Percentiles rank a stretch among this genome's conserved stretches.
phyloP scores from a whole-genome alignment of 2,888 invertebrate species.

The Cloeon dipterum region DNA sequence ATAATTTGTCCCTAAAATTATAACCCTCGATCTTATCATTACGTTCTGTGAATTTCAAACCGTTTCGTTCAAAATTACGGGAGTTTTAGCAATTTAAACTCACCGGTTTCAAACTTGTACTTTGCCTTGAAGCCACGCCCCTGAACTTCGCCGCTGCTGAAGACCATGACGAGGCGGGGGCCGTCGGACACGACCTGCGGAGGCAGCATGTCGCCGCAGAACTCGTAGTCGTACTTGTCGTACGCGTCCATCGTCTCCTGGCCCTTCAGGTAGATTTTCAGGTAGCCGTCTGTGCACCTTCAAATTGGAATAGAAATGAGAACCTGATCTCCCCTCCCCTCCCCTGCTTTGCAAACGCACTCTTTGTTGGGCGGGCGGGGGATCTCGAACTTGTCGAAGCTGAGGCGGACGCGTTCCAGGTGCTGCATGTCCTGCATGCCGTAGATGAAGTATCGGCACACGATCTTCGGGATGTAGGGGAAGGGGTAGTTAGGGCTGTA shows the following conservation, averaged over 20 bases:
- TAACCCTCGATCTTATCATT: no score
- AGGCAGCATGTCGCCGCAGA: conserved; percentile 71
- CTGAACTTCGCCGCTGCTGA: conserved; percentile 77
- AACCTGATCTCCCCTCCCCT: conserved; percentile 10
- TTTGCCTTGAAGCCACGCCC: conserved; percentile 80
- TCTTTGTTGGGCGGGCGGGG: conserved; percentile 61
- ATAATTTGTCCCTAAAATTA: no score
- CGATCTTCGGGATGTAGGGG: conserved; percentile 85
- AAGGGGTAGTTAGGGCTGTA: conserved; percentile 93
- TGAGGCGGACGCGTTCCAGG: conserved; percentile 77
- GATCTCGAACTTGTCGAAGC: conserved; percentile 76
- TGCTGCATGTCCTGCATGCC: conserved; percentile 94
- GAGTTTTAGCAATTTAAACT: no score
- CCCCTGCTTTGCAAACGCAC: conserved; percentile 43
- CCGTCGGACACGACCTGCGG: conserved; percentile 64
- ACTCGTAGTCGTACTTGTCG: conserved; percentile 79
- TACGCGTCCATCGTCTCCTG: conserved; percentile 82
- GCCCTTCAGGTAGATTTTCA: conserved; percentile 76
- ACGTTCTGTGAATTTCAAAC: no score
- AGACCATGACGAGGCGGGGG: conserved; percentile 81
- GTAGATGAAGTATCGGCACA: conserved; percentile 95
- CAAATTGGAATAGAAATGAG: conserved; percentile 10
- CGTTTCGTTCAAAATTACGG: no score
- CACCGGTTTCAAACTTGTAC: conserved; percentile 66
- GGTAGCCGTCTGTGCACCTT: conserved; percentile 72